Percentiles rank a stretch among this genome's conserved stretches.
phyloP scores from a whole-genome alignment of 2,797 vertebrate species.

The Cichlasoma orientale region DNA sequence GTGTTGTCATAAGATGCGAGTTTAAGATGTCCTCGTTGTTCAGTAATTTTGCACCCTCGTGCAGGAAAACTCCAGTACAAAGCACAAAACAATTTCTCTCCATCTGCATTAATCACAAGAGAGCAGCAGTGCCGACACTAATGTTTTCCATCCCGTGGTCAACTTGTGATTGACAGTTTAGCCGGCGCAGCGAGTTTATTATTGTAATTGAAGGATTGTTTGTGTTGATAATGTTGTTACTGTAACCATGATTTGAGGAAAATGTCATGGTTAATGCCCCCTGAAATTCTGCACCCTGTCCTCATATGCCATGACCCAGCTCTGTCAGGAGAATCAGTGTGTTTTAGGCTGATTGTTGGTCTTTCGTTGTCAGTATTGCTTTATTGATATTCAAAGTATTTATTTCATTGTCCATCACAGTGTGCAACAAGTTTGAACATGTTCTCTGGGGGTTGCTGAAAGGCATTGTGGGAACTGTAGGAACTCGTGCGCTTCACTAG shows the following conservation, averaged over 20 bases:
- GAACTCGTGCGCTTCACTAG: not conserved
- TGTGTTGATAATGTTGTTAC: not conserved
- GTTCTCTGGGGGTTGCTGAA: not conserved
- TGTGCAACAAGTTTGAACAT: not conserved
- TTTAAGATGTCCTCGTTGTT: not conserved
- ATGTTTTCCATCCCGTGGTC: not conserved
- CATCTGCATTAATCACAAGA: not conserved
- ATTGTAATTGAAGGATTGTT: not conserved
- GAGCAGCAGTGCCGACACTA: not conserved
- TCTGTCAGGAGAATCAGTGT: not conserved
- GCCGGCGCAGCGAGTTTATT: accelerated
- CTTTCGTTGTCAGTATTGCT: not conserved
- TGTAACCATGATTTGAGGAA: not conserved
- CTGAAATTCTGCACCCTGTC: not conserved
- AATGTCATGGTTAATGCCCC: not conserved
- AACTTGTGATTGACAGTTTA: slow-evolving; percentile 1
- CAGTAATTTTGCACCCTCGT: too few relatives aligned
- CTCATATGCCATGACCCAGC: not conserved
- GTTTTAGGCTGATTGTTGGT: not conserved
- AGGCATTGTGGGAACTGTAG: not conserved
- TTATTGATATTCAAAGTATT: not conserved
- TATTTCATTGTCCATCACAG: not conserved
- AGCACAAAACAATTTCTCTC: not conserved
- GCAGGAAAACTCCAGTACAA: not conserved
- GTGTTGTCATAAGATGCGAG: not conserved